Percentiles rank a stretch among this genome's conserved stretches.
Evolutionary conservation across 2,888 invertebrate genomes (phyloP).

Genomic region (Drosophila borborema): DNA sequence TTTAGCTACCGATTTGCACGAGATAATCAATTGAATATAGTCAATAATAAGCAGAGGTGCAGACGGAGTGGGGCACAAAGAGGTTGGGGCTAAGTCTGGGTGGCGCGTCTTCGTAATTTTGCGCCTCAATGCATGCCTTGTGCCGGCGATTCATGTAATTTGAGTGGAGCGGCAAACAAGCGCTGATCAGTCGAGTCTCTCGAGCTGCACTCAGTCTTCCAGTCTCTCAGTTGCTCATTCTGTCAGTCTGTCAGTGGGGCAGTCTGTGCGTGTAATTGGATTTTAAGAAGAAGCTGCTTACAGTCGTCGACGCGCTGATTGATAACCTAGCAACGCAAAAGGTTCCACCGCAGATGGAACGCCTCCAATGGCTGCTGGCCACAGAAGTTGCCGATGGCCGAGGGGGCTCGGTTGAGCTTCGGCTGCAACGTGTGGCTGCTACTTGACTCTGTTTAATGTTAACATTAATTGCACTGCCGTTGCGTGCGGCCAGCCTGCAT

Average conservation of each 20-base stretch:
- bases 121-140: conserved; percentile 60
- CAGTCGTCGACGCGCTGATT: conserved; percentile 59
- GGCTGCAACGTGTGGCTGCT: conserved; percentile 26
- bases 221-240: conserved; percentile 25
- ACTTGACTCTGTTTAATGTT: conserved; percentile 35
- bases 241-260: conserved; percentile 33
- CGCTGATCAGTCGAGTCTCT: conserved; percentile 40
- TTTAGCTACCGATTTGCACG: conserved; percentile 76
- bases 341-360: conserved; percentile 60
- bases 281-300: conserved; percentile 73
- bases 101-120: conserved; percentile 67
- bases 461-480: conserved; percentile 52
- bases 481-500: conserved; percentile 54
- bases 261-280: conserved; percentile 72
- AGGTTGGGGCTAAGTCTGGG: conserved; percentile 50
- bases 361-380: conserved; percentile 65
- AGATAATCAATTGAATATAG: conserved; percentile 78
- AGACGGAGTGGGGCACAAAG: neutral
- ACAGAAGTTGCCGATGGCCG: conserved; percentile 42
- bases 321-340: conserved; percentile 67
- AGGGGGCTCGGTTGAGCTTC: neutral
- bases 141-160: conserved; percentile 74
- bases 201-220: neutral
- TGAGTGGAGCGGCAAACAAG: conserved; percentile 54
- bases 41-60: conserved; percentile 63